These are phyloP conservation scores for Heliocidaris tuberculata DNA, from an alignment of 35 echinoderm and acorn worm species.

Conservation along the genomic window DNA sequence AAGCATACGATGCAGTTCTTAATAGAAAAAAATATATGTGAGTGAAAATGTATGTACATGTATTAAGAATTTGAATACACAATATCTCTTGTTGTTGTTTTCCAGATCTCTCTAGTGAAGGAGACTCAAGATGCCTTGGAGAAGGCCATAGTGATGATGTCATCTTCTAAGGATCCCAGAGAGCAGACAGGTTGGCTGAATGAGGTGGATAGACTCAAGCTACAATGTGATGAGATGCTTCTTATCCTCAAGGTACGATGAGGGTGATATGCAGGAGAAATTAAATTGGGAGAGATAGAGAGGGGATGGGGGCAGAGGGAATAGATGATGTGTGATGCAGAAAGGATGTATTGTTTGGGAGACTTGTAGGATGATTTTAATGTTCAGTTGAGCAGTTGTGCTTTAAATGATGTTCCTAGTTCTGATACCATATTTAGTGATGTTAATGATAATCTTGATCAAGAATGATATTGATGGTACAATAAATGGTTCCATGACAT, in stretches of 20 bases:
- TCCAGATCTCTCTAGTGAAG: conserved; percentile 72
- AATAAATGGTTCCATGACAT: no score
- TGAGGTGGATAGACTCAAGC: conserved; percentile 76
- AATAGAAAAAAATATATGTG: no score
- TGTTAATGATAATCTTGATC: no score
- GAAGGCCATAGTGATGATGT: conserved; percentile 65
- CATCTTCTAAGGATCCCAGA: conserved; percentile 50
- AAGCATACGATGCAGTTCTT: no score
- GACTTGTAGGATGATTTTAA: no score
- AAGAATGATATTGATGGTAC: no score
- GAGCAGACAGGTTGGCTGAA: conserved; percentile 52
- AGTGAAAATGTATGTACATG: no score
- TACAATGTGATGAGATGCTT: conserved; percentile 89
- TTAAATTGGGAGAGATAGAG: not conserved
- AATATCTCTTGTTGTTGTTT: not conserved
- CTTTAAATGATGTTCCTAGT: no score
- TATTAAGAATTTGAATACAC: no score
- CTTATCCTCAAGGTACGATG: conserved; percentile 80
- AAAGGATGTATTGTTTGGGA: no score
- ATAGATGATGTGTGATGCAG: not conserved
- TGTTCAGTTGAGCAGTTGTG: no score
- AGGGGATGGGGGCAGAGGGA: not conserved
- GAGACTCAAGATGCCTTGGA: conserved; percentile 80
- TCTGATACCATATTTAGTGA: no score
- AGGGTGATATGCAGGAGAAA: not conserved